Conservation (phyloP, 2,113 vertebrate genomes). For the Muntiacus reevesi region DNA sequence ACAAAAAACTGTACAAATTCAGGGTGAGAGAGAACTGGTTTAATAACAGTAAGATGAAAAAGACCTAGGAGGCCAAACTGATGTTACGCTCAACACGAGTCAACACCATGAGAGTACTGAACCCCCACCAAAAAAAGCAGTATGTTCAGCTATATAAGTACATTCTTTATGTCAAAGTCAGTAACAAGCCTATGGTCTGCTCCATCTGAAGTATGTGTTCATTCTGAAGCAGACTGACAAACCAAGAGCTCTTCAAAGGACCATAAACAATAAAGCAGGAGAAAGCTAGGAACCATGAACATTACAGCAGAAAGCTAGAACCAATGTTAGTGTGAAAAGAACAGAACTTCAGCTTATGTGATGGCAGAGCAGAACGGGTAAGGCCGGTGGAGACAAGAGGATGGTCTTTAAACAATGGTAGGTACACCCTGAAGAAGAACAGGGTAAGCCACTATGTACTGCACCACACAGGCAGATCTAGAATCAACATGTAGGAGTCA, state of each 20-base stretch:
- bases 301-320: background rate
- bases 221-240: slow-evolving; percentile 21
- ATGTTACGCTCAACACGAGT: background rate
- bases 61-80: background rate
- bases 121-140: background rate
- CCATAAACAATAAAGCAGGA: background rate
- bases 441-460: background rate
- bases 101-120: background rate
- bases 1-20: background rate
- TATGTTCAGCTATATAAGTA: background rate
- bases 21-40: background rate
- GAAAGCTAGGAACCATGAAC: background rate
- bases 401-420: background rate
- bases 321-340: background rate
- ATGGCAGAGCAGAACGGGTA: background rate
- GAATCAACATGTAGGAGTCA: slow-evolving; percentile 13
- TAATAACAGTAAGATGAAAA: slow-evolving; percentile 1
- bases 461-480: background rate
- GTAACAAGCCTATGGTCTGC: background rate
- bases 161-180: background rate
- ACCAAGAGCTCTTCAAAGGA: background rate
- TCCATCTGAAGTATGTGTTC: background rate
- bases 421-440: background rate
- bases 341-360: background rate
- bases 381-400: background rate